Conservation (phyloP, 2,888 invertebrate genomes). For the Chydorus sphaericus region DNA sequence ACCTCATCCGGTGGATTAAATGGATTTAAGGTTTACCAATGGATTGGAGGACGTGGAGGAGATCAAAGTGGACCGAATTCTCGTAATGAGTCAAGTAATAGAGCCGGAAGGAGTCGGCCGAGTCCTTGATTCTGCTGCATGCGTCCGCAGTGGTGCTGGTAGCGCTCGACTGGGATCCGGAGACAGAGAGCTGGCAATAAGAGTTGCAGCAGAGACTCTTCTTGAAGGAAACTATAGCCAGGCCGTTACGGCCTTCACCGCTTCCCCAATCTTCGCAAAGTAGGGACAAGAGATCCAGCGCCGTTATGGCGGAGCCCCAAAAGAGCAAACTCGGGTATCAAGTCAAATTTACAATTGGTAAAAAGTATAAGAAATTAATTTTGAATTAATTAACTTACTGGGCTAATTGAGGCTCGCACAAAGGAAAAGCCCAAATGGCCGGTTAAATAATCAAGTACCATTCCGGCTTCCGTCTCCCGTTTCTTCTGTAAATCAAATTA, state of each 20-base stretch:
- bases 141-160: not conserved
- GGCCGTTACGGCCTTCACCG: not conserved
- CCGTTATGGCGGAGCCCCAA: not conserved
- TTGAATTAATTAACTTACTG: not conserved
- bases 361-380: not conserved
- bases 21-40: not conserved
- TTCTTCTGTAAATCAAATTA: too few species aligned
- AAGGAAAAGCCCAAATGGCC: too few species aligned
- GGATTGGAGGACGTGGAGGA: slow-evolving; percentile 36
- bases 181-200: not conserved
- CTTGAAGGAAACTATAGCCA: not conserved
- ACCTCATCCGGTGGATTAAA: slow-evolving; percentile 7
- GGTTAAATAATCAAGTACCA: too few species aligned
- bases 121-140: slow-evolving; percentile 32
- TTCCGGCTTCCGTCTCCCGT: too few species aligned
- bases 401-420: too few species aligned
- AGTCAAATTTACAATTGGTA: not conserved
- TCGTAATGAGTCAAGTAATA: slow-evolving; percentile 69
- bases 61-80: slow-evolving; percentile 68
- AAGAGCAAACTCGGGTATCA: slow-evolving; percentile 16
- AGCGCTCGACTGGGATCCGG: not conserved
- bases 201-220: not conserved
- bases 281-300: slow-evolving; percentile 43
- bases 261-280: slow-evolving; percentile 50
- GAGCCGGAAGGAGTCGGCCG: slow-evolving; percentile 63